Evolutionary conservation across 1,140 invertebrate genomes (phyloP), one percentile per base, ranked within the genome.

Genomic region (Condylostylus longicornis): DNA sequence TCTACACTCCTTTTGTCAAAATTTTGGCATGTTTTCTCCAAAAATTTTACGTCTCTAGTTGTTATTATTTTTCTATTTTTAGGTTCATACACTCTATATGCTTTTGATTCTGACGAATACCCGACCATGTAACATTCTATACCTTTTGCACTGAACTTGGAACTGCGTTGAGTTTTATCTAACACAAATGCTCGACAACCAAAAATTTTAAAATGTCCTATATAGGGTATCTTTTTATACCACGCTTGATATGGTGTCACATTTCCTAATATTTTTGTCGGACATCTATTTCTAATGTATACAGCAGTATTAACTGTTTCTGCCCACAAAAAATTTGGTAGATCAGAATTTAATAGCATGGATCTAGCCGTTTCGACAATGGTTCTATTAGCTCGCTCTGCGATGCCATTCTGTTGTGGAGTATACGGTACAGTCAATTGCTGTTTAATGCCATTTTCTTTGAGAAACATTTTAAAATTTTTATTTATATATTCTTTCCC

Each of bases 301-400:
- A 33, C 38, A 8, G 38, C 38, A 17, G 53, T 63, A 22, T 51
- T 48, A 1, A 62, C 43, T 5, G 64, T 60, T 50, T 70, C 64
- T 5, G 54, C 58, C 66, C 65, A 70, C 22, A 62, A 49, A n/a
- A 36, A 21, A 25, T 54, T 46, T 13, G 52, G 45, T 15, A 68
- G 4, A 20, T 14, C 14, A 18, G 35, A 22, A 23, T 23, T 6
- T 23, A 23, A 23, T 23, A 23, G 22, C 12, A 23, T 7, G 22
- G 6, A 23, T 12, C 42, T 12, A 2, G 44, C 32, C 21, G 21
- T 31, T 28, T 46, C 44, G 9, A 41, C 21, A 12, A 46, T 35
- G 15, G 38, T 46, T 4, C 42, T 32, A 21, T 41, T 46, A 2
- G 33, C 28, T 10, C 42, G 39, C 40, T 65, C 61, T 33, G 49